Conservation (phyloP, 2,113 vertebrate genomes). For the Sorex araneus region DNA sequence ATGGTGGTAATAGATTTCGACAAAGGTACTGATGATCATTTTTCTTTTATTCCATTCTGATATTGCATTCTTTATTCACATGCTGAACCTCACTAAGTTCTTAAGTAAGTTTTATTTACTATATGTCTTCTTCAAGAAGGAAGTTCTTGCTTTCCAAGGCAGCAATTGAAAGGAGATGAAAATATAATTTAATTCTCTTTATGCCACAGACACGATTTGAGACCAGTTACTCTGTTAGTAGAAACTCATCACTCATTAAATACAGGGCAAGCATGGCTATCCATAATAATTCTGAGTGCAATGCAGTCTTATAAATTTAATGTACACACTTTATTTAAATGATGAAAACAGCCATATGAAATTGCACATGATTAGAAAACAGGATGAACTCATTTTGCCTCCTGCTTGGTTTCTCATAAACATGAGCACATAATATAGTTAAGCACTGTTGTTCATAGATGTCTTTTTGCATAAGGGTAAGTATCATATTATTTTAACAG, state of each 20-base stretch:
- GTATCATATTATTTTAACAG: constrained; percentile 88
- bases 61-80: constrained; percentile 79
- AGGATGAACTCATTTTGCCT: constrained; percentile 81
- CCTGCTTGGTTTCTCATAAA: constrained; percentile 85
- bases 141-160: constrained; percentile 83
- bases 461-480: constrained; percentile 90
- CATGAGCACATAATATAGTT: constrained; percentile 84
- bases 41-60: constrained; percentile 84
- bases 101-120: constrained; percentile 83
- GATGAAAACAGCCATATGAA: constrained; percentile 84
- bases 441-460: constrained; percentile 86
- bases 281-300: constrained; percentile 85
- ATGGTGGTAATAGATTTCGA: constrained; percentile 88
- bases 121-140: constrained; percentile 75
- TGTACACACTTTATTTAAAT: constrained; percentile 87
- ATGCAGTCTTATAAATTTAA: constrained; percentile 87
- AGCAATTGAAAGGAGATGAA: constrained; percentile 84
- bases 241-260: constrained; percentile 82
- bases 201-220: constrained; percentile 79
- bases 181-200: constrained; percentile 82
- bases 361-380: constrained; percentile 82
- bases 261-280: constrained; percentile 85
- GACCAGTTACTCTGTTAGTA: constrained; percentile 84
- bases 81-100: constrained; percentile 82
- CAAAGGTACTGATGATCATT: constrained; percentile 84